Evolutionary conservation across 2,888 invertebrate species (phyloP).

Genomic region (Microplitis deprimator): DNA sequence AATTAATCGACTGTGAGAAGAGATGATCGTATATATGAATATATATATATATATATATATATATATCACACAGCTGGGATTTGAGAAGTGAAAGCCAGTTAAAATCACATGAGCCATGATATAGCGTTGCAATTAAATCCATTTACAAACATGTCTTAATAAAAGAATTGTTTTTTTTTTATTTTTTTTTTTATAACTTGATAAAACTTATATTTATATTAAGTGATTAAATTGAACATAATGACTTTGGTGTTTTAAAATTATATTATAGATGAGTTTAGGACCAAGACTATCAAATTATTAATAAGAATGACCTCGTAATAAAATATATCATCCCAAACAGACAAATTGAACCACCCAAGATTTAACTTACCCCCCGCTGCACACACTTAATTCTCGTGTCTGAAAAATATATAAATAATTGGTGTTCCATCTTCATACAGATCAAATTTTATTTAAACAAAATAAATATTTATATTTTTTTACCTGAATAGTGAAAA

Average conservation of each 20-base stretch:
- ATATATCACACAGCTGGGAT: conserved; percentile 3
- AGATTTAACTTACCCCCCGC: conserved; percentile 56
- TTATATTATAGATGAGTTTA: conserved; percentile 43
- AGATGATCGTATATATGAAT: conserved; percentile 7
- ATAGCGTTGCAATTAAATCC: too few relatives aligned
- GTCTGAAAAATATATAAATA: conserved; percentile 2
- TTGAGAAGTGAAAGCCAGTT: conserved; percentile 8
- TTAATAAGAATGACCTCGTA: conserved; percentile 68
- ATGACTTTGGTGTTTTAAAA: conserved; percentile 27
- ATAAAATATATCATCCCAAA: conserved; percentile 64
- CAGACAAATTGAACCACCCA: conserved; percentile 71
- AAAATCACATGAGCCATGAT: neutral
- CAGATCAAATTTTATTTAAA: neutral
- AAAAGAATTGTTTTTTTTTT: neutral
- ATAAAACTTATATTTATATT: conserved; percentile 12
- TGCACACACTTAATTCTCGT: conserved; percentile 28
- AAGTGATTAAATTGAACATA: conserved; percentile 20
- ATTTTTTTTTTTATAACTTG: neutral
- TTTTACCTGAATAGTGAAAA: too few relatives aligned
- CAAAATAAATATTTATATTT: neutral
- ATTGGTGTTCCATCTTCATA: neutral
- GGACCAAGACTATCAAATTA: conserved; percentile 54
- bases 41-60: neutral
- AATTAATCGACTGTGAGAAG: conserved; percentile 32
- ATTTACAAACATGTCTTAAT: neutral